These are phyloP conservation scores for Copidosoma aretas DNA, from an alignment of 2,888 invertebrate genomes.

Conservation along the genomic window DNA sequence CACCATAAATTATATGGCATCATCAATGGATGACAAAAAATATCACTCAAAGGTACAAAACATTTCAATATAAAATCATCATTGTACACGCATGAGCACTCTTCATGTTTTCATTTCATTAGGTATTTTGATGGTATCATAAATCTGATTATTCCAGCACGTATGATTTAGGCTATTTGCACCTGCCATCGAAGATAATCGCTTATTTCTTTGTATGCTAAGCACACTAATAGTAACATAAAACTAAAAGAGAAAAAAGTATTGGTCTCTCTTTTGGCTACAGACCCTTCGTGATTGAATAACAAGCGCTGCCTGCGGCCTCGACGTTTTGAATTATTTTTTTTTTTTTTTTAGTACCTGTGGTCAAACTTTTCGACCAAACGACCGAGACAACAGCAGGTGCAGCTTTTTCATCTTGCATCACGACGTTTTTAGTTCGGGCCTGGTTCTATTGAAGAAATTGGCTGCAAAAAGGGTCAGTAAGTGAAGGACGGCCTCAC, in stretches of 20 bases:
- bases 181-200: constrained; percentile 16
- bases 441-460: not conserved
- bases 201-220: constrained; percentile 14
- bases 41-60: too few species aligned
- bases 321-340: not conserved
- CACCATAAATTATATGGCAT: too few species aligned
- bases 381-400: not conserved
- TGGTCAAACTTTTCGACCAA: not conserved
- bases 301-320: constrained; percentile 20
- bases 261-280: constrained; percentile 1
- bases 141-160: constrained; percentile 11
- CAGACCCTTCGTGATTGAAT: not conserved
- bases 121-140: not conserved
- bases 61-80: too few species aligned
- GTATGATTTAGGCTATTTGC: constrained; percentile 13
- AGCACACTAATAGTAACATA: constrained; percentile 11
- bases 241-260: constrained; percentile 3
- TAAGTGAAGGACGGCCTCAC: not conserved
- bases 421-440: too few species aligned
- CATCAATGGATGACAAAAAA: too few species aligned
- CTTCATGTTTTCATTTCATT: too few species aligned
- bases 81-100: too few species aligned
- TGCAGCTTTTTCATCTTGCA: not conserved
- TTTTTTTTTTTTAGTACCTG: not conserved
- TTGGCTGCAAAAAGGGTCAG: not conserved